Evolutionary conservation across 2,888 invertebrate species (phyloP).

Genomic region (Frankliniella intonsa): DNA sequence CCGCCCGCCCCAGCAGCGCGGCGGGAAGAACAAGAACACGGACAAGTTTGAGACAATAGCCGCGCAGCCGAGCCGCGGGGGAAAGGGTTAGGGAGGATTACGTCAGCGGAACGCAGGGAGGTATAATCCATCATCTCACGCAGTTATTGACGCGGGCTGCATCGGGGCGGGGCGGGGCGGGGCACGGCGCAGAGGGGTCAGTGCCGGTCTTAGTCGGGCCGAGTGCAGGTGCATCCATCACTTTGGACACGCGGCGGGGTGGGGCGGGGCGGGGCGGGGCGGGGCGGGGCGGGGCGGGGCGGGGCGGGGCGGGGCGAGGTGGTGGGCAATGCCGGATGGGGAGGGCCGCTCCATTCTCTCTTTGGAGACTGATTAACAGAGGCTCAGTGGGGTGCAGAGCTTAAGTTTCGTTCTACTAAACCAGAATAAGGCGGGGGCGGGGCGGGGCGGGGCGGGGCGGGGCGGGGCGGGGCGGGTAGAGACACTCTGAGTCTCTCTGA

Average conservation of each 20-base stretch:
- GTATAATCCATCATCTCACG: too few species aligned
- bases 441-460: background rate
- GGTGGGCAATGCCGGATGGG: background rate
- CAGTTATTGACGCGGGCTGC: too few species aligned
- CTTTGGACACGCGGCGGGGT: background rate
- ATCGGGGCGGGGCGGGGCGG: too few species aligned
- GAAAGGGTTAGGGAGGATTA: too few species aligned
- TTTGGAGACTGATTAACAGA: background rate
- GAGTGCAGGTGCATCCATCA: background rate
- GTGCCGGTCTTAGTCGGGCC: too few species aligned
- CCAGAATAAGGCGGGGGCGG: background rate
- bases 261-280: background rate
- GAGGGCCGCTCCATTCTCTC: background rate
- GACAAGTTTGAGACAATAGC: too few species aligned
- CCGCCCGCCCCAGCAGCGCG: background rate
- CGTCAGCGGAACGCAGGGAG: too few species aligned
- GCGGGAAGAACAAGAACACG: too few species aligned
- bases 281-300: background rate
- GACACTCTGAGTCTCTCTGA: too few species aligned
- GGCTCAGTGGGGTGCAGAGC: background rate
- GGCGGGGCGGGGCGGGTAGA: background rate
- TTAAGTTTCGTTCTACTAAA: background rate
- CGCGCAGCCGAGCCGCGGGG: too few species aligned
- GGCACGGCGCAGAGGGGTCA: too few species aligned
- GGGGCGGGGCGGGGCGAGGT: background rate